Base-by-base conservation (phyloP, 2,113 vertebrate genomes). In the Okapia johnstoni region DNA sequence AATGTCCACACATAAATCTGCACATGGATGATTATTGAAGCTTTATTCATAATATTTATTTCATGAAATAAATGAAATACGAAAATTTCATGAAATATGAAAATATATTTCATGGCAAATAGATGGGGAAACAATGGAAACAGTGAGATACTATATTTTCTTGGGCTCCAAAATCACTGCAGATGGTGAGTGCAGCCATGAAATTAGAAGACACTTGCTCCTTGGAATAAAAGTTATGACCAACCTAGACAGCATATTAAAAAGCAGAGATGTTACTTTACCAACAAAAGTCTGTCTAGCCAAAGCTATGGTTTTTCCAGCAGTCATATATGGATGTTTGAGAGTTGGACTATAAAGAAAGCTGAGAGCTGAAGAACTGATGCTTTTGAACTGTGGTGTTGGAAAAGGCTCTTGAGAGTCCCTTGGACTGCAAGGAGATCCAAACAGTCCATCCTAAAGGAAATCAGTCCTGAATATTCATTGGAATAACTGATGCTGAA, bases 331-430 rank as follows among this genome's bases (percentile, higher is more conserved):
- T 70, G 63, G n/a, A 70, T 36, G n/a, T 70, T 40, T 40, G 9
- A 36, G 63, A 36, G 17, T 36, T 36, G 33, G 4, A 36, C 63
- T 11, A 10, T n/a, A 21, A 66, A 21, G 63, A 36, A 70, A 21
- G 17, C n/a, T 36, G 17, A 70, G n/a, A 4, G 11, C 0, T 0
- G 17, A 70, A 36, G n/a, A 70, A 70, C 0, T 21, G 9, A 6
- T 70, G 63, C 17, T 36, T 70, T 70, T 70, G 63, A 70, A 0
- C 17, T 11, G 63, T 21, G n/a, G n/a, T 70, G 17, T 70, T 70
- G 63, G 63, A 70, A n/a, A 70, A 70, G 63, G 36, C n/a, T 21
- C 63, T 36, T 70, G n/a, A 36, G 63, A 70, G 17, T 36, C 63
- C 17, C 17, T 70, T 21, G 63, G 63, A 11, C n/a, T 0, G n/a